Percentiles rank a stretch among this genome's conserved stretches.
phyloP scores from a whole-genome alignment of 2,888 invertebrate genomes.

The Notodromas monacha region DNA sequence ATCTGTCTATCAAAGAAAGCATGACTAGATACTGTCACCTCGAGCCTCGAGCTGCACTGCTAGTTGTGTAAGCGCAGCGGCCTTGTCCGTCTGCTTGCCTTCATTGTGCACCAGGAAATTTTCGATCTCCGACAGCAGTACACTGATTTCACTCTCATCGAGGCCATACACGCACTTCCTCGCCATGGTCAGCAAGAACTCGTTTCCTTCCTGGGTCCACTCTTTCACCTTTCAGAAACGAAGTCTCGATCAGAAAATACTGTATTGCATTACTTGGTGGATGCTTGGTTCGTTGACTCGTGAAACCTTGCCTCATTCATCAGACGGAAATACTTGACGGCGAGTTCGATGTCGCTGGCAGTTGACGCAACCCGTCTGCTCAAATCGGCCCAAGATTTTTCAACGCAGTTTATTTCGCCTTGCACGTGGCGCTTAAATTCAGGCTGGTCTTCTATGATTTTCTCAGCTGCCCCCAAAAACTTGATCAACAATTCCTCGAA shows the following conservation, averaged over 20 bases:
- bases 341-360: slow-evolving; percentile 28
- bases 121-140: slow-evolving; percentile 10
- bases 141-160: too few relatives aligned
- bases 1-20: too few relatives aligned
- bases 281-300: too few relatives aligned
- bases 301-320: slow-evolving; percentile 39
- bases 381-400: slow-evolving; percentile 20
- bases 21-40: too few relatives aligned
- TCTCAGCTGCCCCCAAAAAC: slow-evolving; percentile 31
- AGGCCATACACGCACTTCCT: slow-evolving; percentile 28
- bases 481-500: too few relatives aligned
- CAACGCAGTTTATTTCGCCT: not conserved
- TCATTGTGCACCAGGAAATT: too few relatives aligned
- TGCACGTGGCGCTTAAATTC: slow-evolving; percentile 12
- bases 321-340: slow-evolving; percentile 33
- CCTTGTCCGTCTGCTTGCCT: too few relatives aligned
- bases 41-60: too few relatives aligned
- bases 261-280: too few relatives aligned
- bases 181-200: slow-evolving; percentile 27
- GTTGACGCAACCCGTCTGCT: slow-evolving; percentile 29
- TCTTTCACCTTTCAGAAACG: slow-evolving; percentile 23
- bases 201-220: slow-evolving; percentile 32
- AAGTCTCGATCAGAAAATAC: slow-evolving; percentile 1
- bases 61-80: too few relatives aligned
- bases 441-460: slow-evolving; percentile 17